phyloP scores from a whole-genome alignment of 2,888 invertebrate genomes.

The Nephrotoma flavescens region DNA sequence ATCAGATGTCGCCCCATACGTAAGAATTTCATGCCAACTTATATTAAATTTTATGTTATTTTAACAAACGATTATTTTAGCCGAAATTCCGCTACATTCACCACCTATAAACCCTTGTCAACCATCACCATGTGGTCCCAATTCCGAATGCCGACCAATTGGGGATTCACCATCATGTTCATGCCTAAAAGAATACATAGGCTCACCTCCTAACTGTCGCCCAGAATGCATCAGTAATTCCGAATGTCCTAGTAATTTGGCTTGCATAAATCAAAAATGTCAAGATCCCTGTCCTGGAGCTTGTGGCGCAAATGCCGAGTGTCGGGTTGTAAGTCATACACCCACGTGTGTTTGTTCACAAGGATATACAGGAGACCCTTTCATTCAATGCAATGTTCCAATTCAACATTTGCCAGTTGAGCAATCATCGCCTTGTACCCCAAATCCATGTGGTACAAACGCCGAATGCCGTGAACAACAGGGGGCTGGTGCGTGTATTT shows the following conservation, averaged over 20 bases:
- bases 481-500: slow-evolving; percentile 53
- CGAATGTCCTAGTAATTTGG: slow-evolving; percentile 50
- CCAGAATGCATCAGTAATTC: slow-evolving; percentile 67
- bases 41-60: not conserved
- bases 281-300: slow-evolving; percentile 55
- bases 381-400: slow-evolving; percentile 16
- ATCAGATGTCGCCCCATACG: slow-evolving; percentile 46
- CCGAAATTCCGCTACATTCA: slow-evolving; percentile 19
- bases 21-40: slow-evolving; percentile 25
- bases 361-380: slow-evolving; percentile 27
- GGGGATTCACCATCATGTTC: slow-evolving; percentile 57
- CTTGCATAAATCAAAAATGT: slow-evolving; percentile 63
- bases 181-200: slow-evolving; percentile 49
- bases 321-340: slow-evolving; percentile 61
- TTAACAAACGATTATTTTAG: slow-evolving; percentile 13
- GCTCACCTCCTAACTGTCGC: slow-evolving; percentile 51
- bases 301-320: slow-evolving; percentile 58
- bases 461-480: slow-evolving; percentile 52
- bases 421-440: slow-evolving; percentile 46
- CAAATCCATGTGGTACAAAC: slow-evolving; percentile 71
- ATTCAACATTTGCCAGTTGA: slow-evolving; percentile 22
- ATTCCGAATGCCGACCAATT: slow-evolving; percentile 37
- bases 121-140: slow-evolving; percentile 38
- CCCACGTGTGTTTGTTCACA: slow-evolving; percentile 58
- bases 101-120: slow-evolving; percentile 31